Evolutionary conservation across 2,113 vertebrate genomes (phyloP).

Genomic region (Spea bombifrons): DNA sequence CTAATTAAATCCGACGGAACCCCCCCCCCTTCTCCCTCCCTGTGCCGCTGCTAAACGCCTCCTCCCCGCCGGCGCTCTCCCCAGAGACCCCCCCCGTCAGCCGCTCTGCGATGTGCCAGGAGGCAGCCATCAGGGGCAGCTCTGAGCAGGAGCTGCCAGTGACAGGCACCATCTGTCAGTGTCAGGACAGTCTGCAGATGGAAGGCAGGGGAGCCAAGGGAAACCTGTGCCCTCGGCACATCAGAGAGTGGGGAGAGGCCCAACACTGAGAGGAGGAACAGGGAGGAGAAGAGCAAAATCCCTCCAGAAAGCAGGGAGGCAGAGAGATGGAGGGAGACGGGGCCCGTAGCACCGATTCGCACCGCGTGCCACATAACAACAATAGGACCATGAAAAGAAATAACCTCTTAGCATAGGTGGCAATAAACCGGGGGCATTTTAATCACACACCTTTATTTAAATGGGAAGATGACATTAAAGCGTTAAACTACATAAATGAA

Average conservation of each 20-base stretch:
- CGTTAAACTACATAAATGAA: too few species aligned
- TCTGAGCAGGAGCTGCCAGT: constrained; percentile 43
- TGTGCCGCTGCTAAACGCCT: constrained; percentile 39
- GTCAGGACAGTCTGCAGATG: constrained; percentile 46
- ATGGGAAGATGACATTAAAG: too few species aligned
- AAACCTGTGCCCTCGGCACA: constrained; percentile 45
- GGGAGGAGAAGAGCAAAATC: constrained; percentile 30
- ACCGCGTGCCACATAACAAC: too few species aligned
- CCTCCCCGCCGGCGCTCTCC: constrained; percentile 44
- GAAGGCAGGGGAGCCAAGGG: constrained; percentile 45
- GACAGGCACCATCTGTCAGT: constrained; percentile 49
- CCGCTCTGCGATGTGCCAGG: constrained; percentile 43
- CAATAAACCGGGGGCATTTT: too few species aligned
- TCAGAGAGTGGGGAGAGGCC: constrained; percentile 17
- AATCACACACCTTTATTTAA: too few species aligned
- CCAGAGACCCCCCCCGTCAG: constrained; percentile 42
- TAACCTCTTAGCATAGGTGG: too few species aligned
- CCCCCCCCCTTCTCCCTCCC: constrained; percentile 40
- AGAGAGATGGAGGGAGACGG: constrained; percentile 12
- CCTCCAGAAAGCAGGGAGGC: constrained; percentile 20
- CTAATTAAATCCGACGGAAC: constrained; percentile 46
- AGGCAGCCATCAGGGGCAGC: constrained; percentile 48
- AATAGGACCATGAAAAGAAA: too few species aligned
- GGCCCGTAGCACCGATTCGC: neutral
- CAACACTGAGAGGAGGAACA: constrained; percentile 32